Conservation (phyloP, 2,113 vertebrate genomes). For the Erinaceus europaeus region DNA sequence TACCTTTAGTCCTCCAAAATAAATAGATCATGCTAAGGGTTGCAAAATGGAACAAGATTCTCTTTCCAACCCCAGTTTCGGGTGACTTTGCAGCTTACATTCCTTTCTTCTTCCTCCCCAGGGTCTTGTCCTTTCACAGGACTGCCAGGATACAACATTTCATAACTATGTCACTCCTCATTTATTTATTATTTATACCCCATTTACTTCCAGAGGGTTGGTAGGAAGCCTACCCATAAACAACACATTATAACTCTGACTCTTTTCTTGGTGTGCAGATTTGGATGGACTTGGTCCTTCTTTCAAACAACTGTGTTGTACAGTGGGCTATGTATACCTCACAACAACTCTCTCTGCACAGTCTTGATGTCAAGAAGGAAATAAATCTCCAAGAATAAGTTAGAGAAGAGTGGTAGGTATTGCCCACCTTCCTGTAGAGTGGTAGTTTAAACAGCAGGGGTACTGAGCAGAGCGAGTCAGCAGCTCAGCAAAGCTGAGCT, state of each 20-base stretch:
- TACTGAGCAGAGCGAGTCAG: background rate
- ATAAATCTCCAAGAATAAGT: background rate
- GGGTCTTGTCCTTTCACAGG: constrained; percentile 35
- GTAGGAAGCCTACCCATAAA: constrained; percentile 5
- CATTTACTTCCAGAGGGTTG: constrained; percentile 28
- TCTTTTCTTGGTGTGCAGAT: background rate
- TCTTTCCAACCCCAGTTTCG: constrained; percentile 9
- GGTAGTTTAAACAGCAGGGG: constrained; percentile 60
- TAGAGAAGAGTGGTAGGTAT: background rate
- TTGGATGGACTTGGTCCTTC: background rate
- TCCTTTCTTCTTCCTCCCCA: constrained; percentile 28
- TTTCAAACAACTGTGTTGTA: background rate
- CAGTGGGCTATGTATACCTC: background rate
- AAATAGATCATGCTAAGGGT: background rate
- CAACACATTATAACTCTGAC: background rate
- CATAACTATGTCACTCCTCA: constrained; percentile 47
- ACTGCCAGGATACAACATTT: constrained; percentile 52
- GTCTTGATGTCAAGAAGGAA: background rate
- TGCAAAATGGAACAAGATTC: constrained; percentile 25
- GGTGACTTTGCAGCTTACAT: background rate
- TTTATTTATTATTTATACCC: constrained; percentile 68
- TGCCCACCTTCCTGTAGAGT: constrained; percentile 37
- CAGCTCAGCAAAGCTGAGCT: background rate
- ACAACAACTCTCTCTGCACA: background rate
- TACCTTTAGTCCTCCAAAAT: background rate